These are phyloP conservation scores for Eriocheir sinensis DNA, from an alignment of 1,140 invertebrate species.

Conservation along the genomic window DNA sequence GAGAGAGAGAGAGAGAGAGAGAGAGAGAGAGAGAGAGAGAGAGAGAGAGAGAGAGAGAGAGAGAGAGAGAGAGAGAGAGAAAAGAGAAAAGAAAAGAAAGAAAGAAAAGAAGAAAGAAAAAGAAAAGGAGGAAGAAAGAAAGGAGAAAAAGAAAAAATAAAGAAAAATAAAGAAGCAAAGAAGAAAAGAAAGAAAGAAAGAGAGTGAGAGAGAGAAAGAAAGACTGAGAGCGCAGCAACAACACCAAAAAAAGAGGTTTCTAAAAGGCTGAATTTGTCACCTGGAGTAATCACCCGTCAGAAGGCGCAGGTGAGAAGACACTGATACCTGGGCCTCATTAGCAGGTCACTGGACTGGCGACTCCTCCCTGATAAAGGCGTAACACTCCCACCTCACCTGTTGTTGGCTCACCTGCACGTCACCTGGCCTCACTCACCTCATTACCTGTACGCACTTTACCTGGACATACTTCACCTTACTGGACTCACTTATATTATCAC, in stretches of 20 bases:
- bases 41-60: slow-evolving; percentile 37
- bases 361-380: not conserved
- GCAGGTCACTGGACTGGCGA: not conserved
- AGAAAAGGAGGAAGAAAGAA: slow-evolving; percentile 35
- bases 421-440: not conserved
- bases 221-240: too few relatives aligned
- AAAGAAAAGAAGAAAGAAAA: not conserved
- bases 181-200: not conserved
- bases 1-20: slow-evolving; percentile 37
- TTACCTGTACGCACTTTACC: not conserved
- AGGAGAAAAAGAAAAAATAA: not conserved
- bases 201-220: not conserved
- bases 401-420: too few relatives aligned
- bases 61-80: not conserved
- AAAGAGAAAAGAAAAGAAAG: too few relatives aligned
- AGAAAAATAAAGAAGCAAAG: not conserved
- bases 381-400: not conserved
- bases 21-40: slow-evolving; percentile 37
- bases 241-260: too few relatives aligned
- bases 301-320: not conserved
- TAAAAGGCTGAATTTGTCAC: not conserved
- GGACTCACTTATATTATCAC: not conserved
- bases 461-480: not conserved
- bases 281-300: not conserved
- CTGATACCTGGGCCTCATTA: not conserved